Evolutionary conservation across 2,113 vertebrate species (phyloP).

Genomic region (Hiodon tergisus): DNA sequence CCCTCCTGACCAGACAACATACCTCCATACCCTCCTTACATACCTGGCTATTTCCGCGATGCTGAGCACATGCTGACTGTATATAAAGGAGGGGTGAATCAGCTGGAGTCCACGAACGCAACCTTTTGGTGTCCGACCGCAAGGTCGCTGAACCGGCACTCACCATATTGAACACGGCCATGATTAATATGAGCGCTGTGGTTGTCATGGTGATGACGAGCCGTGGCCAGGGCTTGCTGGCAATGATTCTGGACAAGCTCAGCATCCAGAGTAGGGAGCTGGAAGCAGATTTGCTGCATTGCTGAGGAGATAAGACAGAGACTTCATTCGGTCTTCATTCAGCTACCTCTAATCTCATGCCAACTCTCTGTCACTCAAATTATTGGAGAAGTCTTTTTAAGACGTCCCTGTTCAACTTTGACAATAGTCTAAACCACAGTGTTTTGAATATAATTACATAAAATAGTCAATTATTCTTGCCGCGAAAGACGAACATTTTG

Average conservation of each 20-base stretch:
- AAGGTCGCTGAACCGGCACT: constrained; percentile 37
- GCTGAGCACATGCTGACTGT: not conserved
- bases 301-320: constrained; percentile 56
- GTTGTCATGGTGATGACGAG: constrained; percentile 84
- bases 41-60: not conserved
- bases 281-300: constrained; percentile 81
- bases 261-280: constrained; percentile 76
- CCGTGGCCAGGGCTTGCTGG: constrained; percentile 87
- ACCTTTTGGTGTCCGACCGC: not conserved
- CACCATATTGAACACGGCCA: constrained; percentile 98
- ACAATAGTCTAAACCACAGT: not conserved
- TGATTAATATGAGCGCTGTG: constrained; percentile 81
- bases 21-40: not conserved
- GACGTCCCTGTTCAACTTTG: not conserved
- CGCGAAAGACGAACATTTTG: too few relatives aligned
- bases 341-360: constrained; percentile 5
- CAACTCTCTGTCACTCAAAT: not conserved
- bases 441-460: too few relatives aligned
- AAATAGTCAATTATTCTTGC: too few relatives aligned
- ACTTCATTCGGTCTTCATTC: constrained; percentile 12
- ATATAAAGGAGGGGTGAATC: not conserved
- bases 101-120: not conserved
- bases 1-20: not conserved
- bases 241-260: constrained; percentile 83
- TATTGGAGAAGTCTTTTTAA: not conserved